Base-by-base conservation (phyloP, 2,888 invertebrate genomes). In the Diarsia rubi region DNA sequence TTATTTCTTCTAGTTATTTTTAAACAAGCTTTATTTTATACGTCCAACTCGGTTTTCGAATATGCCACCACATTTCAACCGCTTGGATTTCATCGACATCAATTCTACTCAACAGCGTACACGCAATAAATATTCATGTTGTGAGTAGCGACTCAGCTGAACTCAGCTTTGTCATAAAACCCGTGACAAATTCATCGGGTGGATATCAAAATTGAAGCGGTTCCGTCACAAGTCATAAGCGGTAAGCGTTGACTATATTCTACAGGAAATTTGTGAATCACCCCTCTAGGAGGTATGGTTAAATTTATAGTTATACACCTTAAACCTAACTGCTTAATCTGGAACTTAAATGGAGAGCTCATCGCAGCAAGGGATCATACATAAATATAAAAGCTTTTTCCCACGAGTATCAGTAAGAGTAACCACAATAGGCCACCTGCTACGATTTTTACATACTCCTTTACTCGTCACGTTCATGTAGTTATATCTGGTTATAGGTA, bases 131-230 rank as follows among this genome's bases (percentile, higher is more conserved):
- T 81, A 86, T 86, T 85, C 81, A 87, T 86, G 68, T 77, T 84
- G 62, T 87, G 73, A 84, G 84, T 73, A 57, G 78, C 75, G 72
- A 73, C 77, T 60, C 81, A 68, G 57, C 57, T 81, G 67, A 72
- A 80, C 71, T 69, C 65, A 54, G 75, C 70, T 71, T 64, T 57
- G 72, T 84, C 85, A 85, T 82, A 84, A 82, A 84, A 79, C 60
- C 79, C 75, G 88, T 91, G 93, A 92, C 89, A 90, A 90, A 93
- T 93, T 93, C 90, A 90, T 90, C 91, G 89, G 72, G 70, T 79
- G 76, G 82, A 83, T 90, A 91, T 90, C 87, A 91, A 91, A 91
- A 88, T 75, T 87, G 87, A 82, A 81, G 82, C 74, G 75, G 60
- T 68, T 77, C 65, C 4, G 59, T 16, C 4, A 0, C 60, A 81